A percentile compares a stretch with the other conserved stretches of the same genome.
Evolutionary conservation across 2,888 invertebrate genomes (phyloP).

Genomic region (Spodoptera exigua): DNA sequence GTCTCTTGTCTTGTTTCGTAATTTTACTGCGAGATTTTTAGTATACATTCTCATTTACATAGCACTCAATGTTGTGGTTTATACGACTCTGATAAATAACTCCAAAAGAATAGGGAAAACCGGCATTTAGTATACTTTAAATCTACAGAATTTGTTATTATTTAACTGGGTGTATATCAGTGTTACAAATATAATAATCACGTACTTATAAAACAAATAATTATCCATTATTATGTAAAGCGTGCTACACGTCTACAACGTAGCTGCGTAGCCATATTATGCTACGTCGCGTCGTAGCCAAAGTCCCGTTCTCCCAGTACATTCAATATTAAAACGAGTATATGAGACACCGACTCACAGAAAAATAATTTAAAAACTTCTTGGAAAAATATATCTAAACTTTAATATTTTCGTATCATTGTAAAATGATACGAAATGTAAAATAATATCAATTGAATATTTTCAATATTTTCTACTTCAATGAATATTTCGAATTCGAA

Average conservation of each 20-base stretch:
- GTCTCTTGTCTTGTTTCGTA: conserved; percentile 39
- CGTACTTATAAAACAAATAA: too few species aligned
- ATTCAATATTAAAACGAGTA: background rate
- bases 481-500: conserved; percentile 32
- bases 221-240: too few species aligned
- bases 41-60: conserved; percentile 37
- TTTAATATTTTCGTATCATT: conserved; percentile 1
- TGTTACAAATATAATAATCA: too few species aligned
- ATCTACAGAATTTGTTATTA: too few species aligned
- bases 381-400: background rate
- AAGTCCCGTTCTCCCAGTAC: too few species aligned
- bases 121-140: too few species aligned
- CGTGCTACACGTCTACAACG: background rate
- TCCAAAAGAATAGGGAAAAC: too few species aligned
- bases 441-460: conserved; percentile 12
- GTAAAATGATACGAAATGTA: too few species aligned
- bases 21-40: conserved; percentile 48
- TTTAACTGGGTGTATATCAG: too few species aligned
- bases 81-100: background rate
- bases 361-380: conserved; percentile 2
- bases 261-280: background rate
- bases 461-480: conserved; percentile 31
- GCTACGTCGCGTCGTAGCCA: conserved; percentile 10
- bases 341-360: background rate
- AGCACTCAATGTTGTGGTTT: conserved; percentile 13